Conservation (phyloP, 2,113 vertebrate genomes). For the Cariama cristata region DNA sequence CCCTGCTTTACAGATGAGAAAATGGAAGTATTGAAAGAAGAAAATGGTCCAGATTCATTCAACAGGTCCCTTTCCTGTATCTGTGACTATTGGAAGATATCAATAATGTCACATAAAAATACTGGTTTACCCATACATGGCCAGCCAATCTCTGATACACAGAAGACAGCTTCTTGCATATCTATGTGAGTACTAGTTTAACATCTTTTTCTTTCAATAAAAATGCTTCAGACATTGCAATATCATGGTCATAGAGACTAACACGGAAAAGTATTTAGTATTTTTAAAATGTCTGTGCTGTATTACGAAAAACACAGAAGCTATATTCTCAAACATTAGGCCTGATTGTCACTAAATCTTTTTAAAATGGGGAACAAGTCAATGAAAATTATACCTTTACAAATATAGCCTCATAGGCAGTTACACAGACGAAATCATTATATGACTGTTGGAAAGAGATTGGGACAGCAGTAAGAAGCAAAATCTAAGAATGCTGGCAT, state of each 20-base stretch:
- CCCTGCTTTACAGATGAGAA: background rate
- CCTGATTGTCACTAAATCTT: background rate
- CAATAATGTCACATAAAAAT: background rate
- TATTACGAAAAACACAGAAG: background rate
- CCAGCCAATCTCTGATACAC: background rate
- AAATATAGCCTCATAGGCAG: background rate
- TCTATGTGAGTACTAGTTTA: background rate
- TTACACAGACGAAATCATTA: background rate
- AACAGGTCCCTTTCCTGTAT: background rate
- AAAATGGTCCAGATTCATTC: background rate
- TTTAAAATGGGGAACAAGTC: background rate
- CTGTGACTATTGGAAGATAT: background rate
- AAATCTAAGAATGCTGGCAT: background rate
- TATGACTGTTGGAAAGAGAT: background rate
- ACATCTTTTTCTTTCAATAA: background rate
- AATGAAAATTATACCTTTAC: background rate
- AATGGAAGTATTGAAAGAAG: background rate
- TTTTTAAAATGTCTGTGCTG: background rate
- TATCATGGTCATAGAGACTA: background rate
- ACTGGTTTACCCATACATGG: rapidly evolving
- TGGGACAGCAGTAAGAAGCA: background rate
- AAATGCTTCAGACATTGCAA: background rate
- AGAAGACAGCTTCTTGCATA: background rate
- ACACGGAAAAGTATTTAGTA: background rate
- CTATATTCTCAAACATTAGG: background rate